Percentiles rank a stretch among this genome's conserved stretches.
phyloP scores from a whole-genome alignment of 2,113 vertebrate species.

The Lagenorhynchus albirostris region DNA sequence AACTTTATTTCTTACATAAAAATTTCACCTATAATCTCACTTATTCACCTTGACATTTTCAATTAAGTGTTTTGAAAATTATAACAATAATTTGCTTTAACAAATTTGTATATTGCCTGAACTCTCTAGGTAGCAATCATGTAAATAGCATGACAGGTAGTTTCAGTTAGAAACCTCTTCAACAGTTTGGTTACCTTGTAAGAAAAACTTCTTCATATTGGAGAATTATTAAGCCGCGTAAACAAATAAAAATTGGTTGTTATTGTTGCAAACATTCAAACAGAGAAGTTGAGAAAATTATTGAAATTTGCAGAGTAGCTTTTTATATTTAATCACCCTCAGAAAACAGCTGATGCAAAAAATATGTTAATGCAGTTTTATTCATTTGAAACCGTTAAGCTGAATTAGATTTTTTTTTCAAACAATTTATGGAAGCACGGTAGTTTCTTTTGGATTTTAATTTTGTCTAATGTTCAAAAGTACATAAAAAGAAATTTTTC shows the following conservation, averaged over 20 bases:
- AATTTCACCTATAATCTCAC: slow-evolving; percentile 45
- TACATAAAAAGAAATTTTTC: slow-evolving; percentile 21
- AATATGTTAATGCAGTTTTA: slow-evolving; percentile 23
- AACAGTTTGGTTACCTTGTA: slow-evolving; percentile 25
- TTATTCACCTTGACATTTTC: slow-evolving; percentile 11
- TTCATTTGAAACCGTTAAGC: slow-evolving; percentile 45
- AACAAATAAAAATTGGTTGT: slow-evolving; percentile 38
- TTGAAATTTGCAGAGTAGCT: slow-evolving; percentile 1
- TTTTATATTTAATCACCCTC: not conserved
- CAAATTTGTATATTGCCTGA: not conserved
- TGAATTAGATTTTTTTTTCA: slow-evolving; percentile 18
- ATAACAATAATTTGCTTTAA: slow-evolving; percentile 39
- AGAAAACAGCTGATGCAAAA: slow-evolving; percentile 37
- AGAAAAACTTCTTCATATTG: not conserved
- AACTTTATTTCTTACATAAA: slow-evolving; percentile 51
- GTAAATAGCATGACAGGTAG: not conserved
- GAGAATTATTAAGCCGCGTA: slow-evolving; percentile 13
- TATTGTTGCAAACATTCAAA: slow-evolving; percentile 45
- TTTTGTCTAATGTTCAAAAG: slow-evolving; percentile 59
- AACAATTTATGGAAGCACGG: slow-evolving; percentile 45
- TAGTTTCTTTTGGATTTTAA: slow-evolving; percentile 53
- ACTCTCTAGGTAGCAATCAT: slow-evolving; percentile 43
- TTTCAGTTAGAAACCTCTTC: slow-evolving; percentile 29
- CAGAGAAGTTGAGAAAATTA: slow-evolving; percentile 52
- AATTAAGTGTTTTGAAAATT: slow-evolving; percentile 62